Evolutionary conservation across 2,888 invertebrate genomes (phyloP), one percentile per base, ranked within the genome.

Genomic region (Archips crataeganus): DNA sequence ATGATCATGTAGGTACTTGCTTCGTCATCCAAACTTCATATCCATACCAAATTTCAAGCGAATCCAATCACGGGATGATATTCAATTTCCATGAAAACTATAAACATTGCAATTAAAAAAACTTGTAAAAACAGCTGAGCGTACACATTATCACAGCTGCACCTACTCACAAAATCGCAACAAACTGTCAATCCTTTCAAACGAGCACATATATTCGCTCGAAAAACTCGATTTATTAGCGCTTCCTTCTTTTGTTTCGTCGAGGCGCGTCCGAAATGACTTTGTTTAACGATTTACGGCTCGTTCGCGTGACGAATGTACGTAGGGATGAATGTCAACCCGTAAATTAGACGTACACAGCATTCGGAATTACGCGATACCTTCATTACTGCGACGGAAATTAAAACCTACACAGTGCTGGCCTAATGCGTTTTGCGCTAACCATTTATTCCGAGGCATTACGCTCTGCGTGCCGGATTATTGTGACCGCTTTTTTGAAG

Each of bases 291-390:
- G 74, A 74, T 74, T 74, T 74, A 74, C 83, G 79, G 78, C 78
- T 78, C 78, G 80, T 80, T 81, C 79, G 76, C 70, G 79, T 85
- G 83, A 85, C 81, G 85, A 83, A 80, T 80, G 81, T 75, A 75
- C 74, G 75, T 77, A 77, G 78, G 85, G 85, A 79, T 77, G 78
- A 80, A 85, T 83, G 83, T 82, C 81, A 79, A 76, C 77, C 79
- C 78, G 75, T 78, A 75, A 75, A 78, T 77, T 75, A 65, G 63
- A 42, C 51, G 59, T 70, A 63, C 63, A 64, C 64, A 39, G 60
- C 36, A 60, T 42, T 69, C 51, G 65, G 65, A 42, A 61, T 70
- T 65, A 47, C 68, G 65, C 62, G 62, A 61, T 74, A 70, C 65
- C 63, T 59, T 70, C 65, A 70, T 74, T 74, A 61, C 60, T 13